phyloP scores from a whole-genome alignment of 2,888 invertebrate species.

The Chymomyza amoena region DNA sequence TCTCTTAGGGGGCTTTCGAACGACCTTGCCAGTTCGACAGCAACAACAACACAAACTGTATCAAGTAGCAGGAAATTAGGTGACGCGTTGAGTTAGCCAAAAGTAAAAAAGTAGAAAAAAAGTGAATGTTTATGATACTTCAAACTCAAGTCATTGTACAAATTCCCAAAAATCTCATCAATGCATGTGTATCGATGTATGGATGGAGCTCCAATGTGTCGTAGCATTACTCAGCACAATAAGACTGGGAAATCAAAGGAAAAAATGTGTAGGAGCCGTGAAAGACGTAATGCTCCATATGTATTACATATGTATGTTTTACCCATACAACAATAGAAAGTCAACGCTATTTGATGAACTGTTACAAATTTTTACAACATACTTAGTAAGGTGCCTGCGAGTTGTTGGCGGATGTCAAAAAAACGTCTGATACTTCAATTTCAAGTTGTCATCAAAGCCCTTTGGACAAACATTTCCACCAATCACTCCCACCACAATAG shows the following conservation, averaged over 20 bases:
- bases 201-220: conserved; percentile 17
- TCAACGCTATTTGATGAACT: conserved; percentile 13
- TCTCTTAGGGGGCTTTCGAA: conserved; percentile 35
- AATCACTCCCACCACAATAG: not conserved
- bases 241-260: conserved; percentile 29
- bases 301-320: not conserved
- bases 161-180: conserved; percentile 39
- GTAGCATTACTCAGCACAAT: conserved; percentile 50
- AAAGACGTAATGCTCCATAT: not conserved
- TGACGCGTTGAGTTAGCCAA: conserved; percentile 49
- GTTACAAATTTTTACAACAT: conserved; percentile 20
- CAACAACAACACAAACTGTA: conserved; percentile 49
- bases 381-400: conserved; percentile 10
- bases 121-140: conserved; percentile 70
- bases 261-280: not conserved
- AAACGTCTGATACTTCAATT: not conserved
- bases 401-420: not conserved
- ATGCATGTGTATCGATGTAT: not conserved
- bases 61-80: conserved; percentile 71
- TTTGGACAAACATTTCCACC: not conserved
- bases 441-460: not conserved
- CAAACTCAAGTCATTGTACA: conserved; percentile 53
- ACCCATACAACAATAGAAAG: conserved; percentile 37
- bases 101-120: conserved; percentile 38
- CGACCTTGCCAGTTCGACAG: conserved; percentile 56